phyloP scores from a whole-genome alignment of 2,888 invertebrate genomes.

The Clanis bilineata region DNA sequence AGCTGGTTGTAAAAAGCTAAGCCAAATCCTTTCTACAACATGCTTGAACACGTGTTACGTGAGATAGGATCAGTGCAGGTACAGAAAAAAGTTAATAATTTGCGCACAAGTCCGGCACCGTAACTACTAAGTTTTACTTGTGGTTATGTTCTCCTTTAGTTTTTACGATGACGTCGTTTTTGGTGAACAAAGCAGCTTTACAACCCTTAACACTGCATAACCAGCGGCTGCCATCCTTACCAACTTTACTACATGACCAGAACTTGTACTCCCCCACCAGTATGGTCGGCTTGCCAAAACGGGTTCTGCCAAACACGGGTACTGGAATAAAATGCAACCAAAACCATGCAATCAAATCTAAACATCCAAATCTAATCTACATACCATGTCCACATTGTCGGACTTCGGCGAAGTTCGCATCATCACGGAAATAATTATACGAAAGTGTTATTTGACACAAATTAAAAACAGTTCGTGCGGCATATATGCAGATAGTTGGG shows the following conservation, averaged over 20 bases:
- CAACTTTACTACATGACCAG: conserved; percentile 12
- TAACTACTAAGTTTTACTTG: conserved; percentile 8
- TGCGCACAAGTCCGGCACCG: too few relatives aligned
- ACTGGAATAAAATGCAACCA: conserved; percentile 30
- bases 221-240: conserved; percentile 33
- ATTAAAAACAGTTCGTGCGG: too few relatives aligned
- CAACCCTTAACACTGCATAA: conserved; percentile 39
- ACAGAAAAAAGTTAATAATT: too few relatives aligned
- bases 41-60: too few relatives aligned
- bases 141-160: conserved; percentile 49
- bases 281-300: conserved; percentile 38
- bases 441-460: too few relatives aligned
- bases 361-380: not conserved
- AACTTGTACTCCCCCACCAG: conserved; percentile 46
- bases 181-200: conserved; percentile 43
- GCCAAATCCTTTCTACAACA: too few relatives aligned
- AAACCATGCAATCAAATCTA: conserved; percentile 20
- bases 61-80: too few relatives aligned
- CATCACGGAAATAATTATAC: too few relatives aligned
- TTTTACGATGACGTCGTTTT: conserved; percentile 42
- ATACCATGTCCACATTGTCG: too few relatives aligned
- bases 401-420: too few relatives aligned
- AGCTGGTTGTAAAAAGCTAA: too few relatives aligned
- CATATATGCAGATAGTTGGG: too few relatives aligned
- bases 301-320: conserved; percentile 43